Percentiles rank a stretch among this genome's conserved stretches.
These are phyloP conservation scores for Macrotus californicus DNA, from an alignment of 2,113 vertebrate species.

Conservation along the genomic window DNA sequence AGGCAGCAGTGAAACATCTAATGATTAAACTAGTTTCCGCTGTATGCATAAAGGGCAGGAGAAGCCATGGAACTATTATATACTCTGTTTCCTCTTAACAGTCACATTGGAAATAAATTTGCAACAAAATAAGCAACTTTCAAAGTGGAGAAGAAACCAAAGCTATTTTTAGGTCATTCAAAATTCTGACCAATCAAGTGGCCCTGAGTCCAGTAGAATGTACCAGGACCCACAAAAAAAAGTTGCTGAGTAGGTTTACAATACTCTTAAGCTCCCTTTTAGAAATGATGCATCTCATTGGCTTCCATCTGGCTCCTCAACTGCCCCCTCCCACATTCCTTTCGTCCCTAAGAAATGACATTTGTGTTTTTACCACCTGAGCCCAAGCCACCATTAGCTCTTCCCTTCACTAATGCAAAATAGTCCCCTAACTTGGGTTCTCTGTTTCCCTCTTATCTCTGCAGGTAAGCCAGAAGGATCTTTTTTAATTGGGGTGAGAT, in stretches of 20 bases:
- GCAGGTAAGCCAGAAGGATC: not conserved
- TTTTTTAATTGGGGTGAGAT: not conserved
- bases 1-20: not conserved
- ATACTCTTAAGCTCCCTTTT: rapidly evolving
- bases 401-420: not conserved
- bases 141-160: not conserved
- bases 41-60: not conserved
- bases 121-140: not conserved
- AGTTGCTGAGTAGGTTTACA: not conserved
- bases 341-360: not conserved
- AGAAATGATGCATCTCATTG: not conserved
- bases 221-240: not conserved
- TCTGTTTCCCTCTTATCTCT: not conserved
- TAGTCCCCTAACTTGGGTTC: rapidly evolving
- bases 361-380: not conserved
- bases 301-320: not conserved
- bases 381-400: not conserved
- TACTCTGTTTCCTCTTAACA: not conserved
- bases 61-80: too few species aligned
- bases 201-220: not conserved
- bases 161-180: not conserved
- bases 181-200: not conserved
- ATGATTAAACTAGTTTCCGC: not conserved
- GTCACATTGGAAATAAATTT: not conserved
- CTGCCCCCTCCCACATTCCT: not conserved